Base-by-base conservation (phyloP, 1,140 invertebrate genomes). In the Parapsyche elsis region DNA sequence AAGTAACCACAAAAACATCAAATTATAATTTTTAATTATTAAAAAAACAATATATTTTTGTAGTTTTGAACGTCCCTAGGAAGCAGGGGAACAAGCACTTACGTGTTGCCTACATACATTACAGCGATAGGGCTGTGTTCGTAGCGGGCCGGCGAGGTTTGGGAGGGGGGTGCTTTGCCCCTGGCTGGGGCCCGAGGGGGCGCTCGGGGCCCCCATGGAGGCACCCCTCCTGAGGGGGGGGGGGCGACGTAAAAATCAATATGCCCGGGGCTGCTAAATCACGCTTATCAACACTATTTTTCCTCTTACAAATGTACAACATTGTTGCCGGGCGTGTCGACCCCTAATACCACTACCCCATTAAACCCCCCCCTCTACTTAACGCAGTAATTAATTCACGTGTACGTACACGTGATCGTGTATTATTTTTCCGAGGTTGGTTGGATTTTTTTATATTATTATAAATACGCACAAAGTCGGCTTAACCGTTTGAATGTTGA, bases 261-360 rank as follows among this genome's bases (percentile, higher is more conserved):
- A 92, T 91, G 90, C 91, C 91, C 88, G 90, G 90, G 91, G 90
- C 91, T 91, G 91, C 91, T 92, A 92, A 92, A 92, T 91, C 91
- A 91, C 91, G 91, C 91, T 92, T 92, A 92, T 91, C 91, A 92
- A 91, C 90, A 91, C 90, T 89, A 91, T 90, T 91, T 90, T 90
- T 91, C 89, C 90, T 89, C 88, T 87, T 89, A 87, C 87, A 26
- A 78, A 64, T 73, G 53, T 70, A 76, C 49, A 53, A 53, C 49
- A 53, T 12, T 53, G 49, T 53, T 53, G 49, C 49, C 49, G 49
- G 16, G 49, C 49, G 49, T 53, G 49, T 53, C 49, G 49, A 53
- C 49, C 16, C 16, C 49, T 53, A 53, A 53, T 53, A 5, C 49
- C 49, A 2, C 49, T 5, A 53, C 49, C 12, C 49, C 49, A 53